A percentile compares a stretch with the other conserved stretches of the same genome.
Evolutionary conservation across 1,140 invertebrate genomes (phyloP).

Genomic region (Ptiloglossa arizonensis): DNA sequence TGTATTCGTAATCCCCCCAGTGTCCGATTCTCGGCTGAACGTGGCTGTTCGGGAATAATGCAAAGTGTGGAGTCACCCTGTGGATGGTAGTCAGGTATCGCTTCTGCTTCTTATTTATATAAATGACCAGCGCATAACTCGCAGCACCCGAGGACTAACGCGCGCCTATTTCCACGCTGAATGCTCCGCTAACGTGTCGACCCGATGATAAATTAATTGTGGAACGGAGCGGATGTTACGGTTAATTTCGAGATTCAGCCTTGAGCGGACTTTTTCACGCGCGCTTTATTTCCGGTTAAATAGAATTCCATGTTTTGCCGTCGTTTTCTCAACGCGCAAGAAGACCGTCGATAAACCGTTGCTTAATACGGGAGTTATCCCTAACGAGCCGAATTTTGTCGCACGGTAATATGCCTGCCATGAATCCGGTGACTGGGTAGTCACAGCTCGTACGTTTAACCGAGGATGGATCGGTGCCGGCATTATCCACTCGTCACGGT

Average conservation of each 20-base stretch:
- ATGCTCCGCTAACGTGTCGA: slow-evolving; percentile 60
- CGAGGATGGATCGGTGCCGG: too few relatives aligned
- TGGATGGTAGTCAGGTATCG: slow-evolving; percentile 80
- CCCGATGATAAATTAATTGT: slow-evolving; percentile 69
- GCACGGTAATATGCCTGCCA: too few relatives aligned
- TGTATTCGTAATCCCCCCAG: slow-evolving; percentile 71
- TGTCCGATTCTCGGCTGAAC: slow-evolving; percentile 62
- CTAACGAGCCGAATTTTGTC: too few relatives aligned
- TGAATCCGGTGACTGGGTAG: slow-evolving; percentile 60
- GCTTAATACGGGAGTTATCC: too few relatives aligned
- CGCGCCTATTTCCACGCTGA: slow-evolving; percentile 55
- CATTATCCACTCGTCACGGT: slow-evolving; percentile 66
- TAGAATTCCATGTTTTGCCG: slow-evolving; percentile 9
- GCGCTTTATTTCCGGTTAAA: background rate
- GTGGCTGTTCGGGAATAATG: slow-evolving; percentile 72
- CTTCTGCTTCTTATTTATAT: slow-evolving; percentile 82
- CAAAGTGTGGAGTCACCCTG: slow-evolving; percentile 79
- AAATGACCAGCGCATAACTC: slow-evolving; percentile 82
- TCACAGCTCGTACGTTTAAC: too few relatives aligned
- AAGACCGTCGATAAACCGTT: too few relatives aligned
- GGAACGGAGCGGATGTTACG: slow-evolving; percentile 55
- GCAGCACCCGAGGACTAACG: slow-evolving; percentile 59
- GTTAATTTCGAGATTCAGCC: slow-evolving; percentile 46
- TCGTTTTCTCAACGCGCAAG: slow-evolving; percentile 12
- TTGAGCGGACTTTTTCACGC: slow-evolving; percentile 22